Conservation (phyloP, 2,888 invertebrate species). For the Drosophila merina region DNA sequence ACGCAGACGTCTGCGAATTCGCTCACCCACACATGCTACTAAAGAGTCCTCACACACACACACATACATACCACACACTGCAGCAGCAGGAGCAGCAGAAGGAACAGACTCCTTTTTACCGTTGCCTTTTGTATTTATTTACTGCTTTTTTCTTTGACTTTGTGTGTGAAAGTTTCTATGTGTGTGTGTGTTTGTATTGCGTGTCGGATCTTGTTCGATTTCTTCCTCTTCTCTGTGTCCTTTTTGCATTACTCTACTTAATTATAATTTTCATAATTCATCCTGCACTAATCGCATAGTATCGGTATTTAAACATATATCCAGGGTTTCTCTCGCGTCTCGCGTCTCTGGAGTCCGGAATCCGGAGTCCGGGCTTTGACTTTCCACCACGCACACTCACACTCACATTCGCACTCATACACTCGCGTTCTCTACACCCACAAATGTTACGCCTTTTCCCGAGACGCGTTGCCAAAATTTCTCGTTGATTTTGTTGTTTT, state of each 20-base stretch:
- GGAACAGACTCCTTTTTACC: conserved; percentile 55
- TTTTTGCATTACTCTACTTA: conserved; percentile 7
- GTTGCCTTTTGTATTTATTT: conserved; percentile 63
- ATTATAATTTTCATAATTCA: conserved; percentile 23
- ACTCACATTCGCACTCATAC: conserved; percentile 38
- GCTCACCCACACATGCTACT: conserved; percentile 30
- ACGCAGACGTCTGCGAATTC: conserved; percentile 22
- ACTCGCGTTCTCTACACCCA: conserved; percentile 62
- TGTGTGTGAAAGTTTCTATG: conserved; percentile 13
- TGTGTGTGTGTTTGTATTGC: conserved; percentile 17
- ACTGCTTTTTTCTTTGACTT: conserved; percentile 39
- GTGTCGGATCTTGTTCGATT: conserved; percentile 9
- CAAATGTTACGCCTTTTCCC: conserved; percentile 68
- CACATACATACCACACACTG: conserved; percentile 45
- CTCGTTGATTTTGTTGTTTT: neutral
- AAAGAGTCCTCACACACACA: conserved; percentile 19
- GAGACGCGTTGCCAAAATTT: conserved; percentile 2
- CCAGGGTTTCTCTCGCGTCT: conserved; percentile 17
- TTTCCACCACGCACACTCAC: conserved; percentile 36
- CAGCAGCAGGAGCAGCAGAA: conserved; percentile 35
- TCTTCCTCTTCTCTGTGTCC: neutral
- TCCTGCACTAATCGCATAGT: conserved; percentile 16
- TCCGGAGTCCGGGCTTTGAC: conserved; percentile 8
- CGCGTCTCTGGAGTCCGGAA: too few species aligned
- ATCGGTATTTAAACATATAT: conserved; percentile 15